Evolutionary conservation across 2,888 invertebrate species (phyloP).

Genomic region (Dione juno): DNA sequence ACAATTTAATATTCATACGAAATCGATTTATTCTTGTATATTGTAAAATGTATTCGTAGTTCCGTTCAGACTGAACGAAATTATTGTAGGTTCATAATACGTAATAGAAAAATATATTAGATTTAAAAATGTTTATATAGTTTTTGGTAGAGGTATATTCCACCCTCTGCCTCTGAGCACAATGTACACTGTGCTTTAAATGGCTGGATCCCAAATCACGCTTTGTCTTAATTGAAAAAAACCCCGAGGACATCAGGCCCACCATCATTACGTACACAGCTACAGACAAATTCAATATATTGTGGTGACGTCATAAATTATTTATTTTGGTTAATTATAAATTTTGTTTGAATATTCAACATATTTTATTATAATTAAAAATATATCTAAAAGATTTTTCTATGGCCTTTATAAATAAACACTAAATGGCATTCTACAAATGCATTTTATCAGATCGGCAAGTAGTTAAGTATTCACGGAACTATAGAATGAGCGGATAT

Average conservation of each 20-base stretch:
- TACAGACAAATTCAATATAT: neutral
- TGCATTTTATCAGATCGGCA: conserved; percentile 38
- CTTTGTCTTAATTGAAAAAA: neutral
- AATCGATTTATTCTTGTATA: neutral
- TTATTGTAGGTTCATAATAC: no score
- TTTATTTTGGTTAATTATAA: neutral
- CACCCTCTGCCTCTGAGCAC: no score
- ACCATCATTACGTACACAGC: neutral
- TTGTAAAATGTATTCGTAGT: neutral
- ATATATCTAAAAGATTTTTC: neutral
- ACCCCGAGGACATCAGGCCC: neutral
- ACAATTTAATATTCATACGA: neutral
- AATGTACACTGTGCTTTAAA: neutral
- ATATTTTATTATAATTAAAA: neutral
- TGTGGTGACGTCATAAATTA: neutral
- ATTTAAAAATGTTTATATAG: no score
- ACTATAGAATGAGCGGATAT: conserved; percentile 45
- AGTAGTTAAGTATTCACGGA: conserved; percentile 41
- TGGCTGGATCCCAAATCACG: neutral
- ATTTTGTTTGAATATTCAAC: neutral
- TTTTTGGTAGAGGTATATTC: no score
- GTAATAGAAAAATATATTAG: no score
- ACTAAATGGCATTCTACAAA: conserved; percentile 25
- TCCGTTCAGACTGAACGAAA: neutral
- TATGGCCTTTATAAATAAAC: conserved; percentile 2